These are phyloP conservation scores for Poeciliopsis infans DNA, from an alignment of 2,797 vertebrate species.

Conservation along the genomic window DNA sequence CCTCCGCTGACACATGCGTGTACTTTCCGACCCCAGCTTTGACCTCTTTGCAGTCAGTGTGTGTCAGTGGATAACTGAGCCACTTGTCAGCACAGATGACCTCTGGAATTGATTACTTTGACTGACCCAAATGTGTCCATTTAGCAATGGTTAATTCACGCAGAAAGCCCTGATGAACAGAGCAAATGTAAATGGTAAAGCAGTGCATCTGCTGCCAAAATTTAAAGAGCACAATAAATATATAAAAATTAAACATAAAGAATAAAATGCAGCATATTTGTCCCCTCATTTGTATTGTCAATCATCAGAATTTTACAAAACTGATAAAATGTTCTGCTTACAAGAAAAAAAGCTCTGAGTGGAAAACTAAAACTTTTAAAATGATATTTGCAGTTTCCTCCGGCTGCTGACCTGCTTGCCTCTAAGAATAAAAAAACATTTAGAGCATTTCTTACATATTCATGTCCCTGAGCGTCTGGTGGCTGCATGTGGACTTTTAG, in stretches of 20 bases:
- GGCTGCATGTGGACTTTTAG: no score
- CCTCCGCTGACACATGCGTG: constrained; percentile 11
- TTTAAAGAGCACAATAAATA: neutral
- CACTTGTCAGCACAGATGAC: constrained; percentile 20
- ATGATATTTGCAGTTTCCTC: neutral
- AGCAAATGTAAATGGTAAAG: neutral
- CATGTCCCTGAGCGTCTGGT: neutral
- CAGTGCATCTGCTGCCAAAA: neutral
- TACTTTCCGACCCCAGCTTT: constrained; percentile 16
- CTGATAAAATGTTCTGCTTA: neutral
- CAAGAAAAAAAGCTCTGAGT: neutral
- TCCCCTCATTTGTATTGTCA: neutral
- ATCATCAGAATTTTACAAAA: neutral
- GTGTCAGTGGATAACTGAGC: neutral
- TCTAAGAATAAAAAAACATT: neutral
- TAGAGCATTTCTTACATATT: neutral
- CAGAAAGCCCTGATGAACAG: neutral
- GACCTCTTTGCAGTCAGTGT: constrained; percentile 27
- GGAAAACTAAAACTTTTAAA: neutral
- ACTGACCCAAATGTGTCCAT: constrained; percentile 42
- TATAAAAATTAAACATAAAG: neutral
- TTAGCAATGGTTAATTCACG: constrained; percentile 17
- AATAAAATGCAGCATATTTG: neutral
- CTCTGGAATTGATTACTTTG: constrained; percentile 26
- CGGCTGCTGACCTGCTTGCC: neutral